These are phyloP conservation scores for Psococerastis gibbosa DNA, from an alignment of 2,888 invertebrate genomes.

Conservation along the genomic window DNA sequence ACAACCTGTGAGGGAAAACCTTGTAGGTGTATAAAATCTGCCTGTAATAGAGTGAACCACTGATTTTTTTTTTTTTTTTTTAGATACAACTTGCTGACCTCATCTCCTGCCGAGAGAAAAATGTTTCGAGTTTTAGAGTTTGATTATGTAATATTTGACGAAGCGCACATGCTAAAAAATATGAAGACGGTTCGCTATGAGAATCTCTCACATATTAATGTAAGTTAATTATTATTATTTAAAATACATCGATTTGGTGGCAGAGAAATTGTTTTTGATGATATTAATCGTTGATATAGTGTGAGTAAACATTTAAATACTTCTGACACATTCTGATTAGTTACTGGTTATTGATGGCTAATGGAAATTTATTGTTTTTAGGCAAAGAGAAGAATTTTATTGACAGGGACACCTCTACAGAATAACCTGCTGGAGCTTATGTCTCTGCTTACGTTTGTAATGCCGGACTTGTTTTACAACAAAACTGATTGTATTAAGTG, in stretches of 20 bases:
- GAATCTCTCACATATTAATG: slow-evolving; percentile 69
- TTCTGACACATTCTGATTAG: too few species aligned
- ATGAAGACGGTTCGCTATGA: slow-evolving; percentile 86
- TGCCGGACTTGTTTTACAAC: slow-evolving; percentile 85
- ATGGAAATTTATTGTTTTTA: too few species aligned
- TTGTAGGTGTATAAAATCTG: too few species aligned
- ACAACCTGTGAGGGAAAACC: too few species aligned
- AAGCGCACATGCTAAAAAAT: slow-evolving; percentile 96
- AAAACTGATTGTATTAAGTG: slow-evolving; percentile 74
- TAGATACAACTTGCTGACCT: slow-evolving; percentile 56
- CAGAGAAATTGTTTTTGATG: too few species aligned
- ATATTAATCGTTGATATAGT: too few species aligned
- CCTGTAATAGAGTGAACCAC: too few species aligned
- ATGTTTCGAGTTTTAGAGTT: slow-evolving; percentile 76
- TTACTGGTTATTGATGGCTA: too few species aligned
- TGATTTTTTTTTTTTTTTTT: slow-evolving; percentile 12
- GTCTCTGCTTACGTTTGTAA: slow-evolving; percentile 87
- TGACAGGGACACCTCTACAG: slow-evolving; percentile 92
- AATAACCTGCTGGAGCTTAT: slow-evolving; percentile 91
- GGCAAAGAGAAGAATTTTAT: slow-evolving; percentile 66
- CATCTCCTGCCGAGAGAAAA: slow-evolving; percentile 74
- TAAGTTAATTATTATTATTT: slow-evolving; percentile 23
- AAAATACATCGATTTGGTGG: too few species aligned
- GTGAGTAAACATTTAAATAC: too few species aligned
- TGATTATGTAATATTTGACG: slow-evolving; percentile 90